These are phyloP conservation scores for Cryptotis parvus DNA, from an alignment of 2,113 vertebrate genomes.

Conservation along the genomic window DNA sequence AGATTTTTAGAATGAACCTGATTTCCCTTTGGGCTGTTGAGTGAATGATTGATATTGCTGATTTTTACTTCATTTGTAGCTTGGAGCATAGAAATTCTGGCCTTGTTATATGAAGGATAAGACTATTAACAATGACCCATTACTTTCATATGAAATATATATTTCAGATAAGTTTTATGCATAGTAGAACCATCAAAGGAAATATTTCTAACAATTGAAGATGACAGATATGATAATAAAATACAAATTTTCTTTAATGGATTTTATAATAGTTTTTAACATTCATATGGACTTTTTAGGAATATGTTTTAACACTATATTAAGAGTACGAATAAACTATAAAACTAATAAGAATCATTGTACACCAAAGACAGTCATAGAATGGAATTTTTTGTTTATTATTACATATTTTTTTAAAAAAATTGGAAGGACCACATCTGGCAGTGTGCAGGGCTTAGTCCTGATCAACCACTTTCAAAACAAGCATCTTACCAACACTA, in stretches of 20 bases:
- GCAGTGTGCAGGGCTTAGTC: too few relatives aligned
- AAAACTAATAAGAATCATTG: neutral
- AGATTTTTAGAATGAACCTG: constrained; percentile 49
- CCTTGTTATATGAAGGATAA: neutral
- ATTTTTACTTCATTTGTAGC: neutral
- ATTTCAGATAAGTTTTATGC: constrained; percentile 39
- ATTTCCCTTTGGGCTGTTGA: constrained; percentile 45
- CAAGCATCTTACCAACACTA: too few relatives aligned
- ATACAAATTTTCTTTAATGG: neutral
- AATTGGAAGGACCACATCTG: too few relatives aligned
- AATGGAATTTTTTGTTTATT: neutral
- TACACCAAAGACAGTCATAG: neutral
- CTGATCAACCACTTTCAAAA: too few relatives aligned
- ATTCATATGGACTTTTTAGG: neutral
- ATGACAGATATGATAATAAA: constrained; percentile 11
- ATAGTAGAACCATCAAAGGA: neutral
- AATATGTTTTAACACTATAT: constrained; percentile 2
- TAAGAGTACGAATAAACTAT: neutral
- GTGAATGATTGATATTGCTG: constrained; percentile 40
- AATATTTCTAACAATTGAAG: constrained; percentile 35
- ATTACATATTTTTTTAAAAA: too few relatives aligned
- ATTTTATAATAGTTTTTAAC: too few relatives aligned
- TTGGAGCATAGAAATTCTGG: constrained; percentile 40
- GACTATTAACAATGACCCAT: constrained; percentile 36
- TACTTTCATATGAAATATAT: neutral